phyloP scores from a whole-genome alignment of 2,888 invertebrate genomes.

The Dicranocentrus wangi region DNA sequence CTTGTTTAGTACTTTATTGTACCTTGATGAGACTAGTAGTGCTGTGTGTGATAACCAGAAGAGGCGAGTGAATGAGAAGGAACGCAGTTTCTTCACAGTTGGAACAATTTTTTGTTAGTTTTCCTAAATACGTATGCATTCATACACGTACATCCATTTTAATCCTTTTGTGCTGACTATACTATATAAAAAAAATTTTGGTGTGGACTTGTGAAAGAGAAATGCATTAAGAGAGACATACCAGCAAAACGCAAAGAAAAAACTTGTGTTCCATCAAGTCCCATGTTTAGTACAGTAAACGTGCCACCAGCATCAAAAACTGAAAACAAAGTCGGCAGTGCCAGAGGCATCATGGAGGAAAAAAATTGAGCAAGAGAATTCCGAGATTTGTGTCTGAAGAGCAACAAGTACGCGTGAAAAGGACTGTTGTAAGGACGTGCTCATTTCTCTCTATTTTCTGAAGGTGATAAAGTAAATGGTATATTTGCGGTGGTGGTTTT shows the following conservation, averaged over 20 bases:
- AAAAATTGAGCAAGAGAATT: slow-evolving; percentile 10
- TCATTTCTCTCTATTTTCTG: slow-evolving; percentile 2
- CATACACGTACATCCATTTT: slow-evolving; percentile 8
- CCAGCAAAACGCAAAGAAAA: neutral
- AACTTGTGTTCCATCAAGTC: neutral
- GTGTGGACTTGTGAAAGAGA: slow-evolving; percentile 1
- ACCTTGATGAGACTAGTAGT: slow-evolving; percentile 8
- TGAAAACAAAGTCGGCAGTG: neutral
- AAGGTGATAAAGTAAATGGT: slow-evolving; percentile 9
- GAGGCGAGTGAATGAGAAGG: neutral
- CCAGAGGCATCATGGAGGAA: slow-evolving; percentile 12
- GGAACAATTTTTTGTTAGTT: neutral
- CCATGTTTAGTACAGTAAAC: slow-evolving; percentile 1
- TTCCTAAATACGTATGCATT: neutral
- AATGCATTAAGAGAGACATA: neutral
- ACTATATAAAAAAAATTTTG: neutral
- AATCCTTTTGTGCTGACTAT: neutral
- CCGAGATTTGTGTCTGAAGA: neutral
- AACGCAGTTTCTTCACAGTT: neutral
- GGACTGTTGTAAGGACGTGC: neutral
- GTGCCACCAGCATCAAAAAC: neutral
- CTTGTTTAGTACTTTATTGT: slow-evolving; percentile 1
- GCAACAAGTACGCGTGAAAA: slow-evolving; percentile 12
- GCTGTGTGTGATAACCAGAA: neutral
- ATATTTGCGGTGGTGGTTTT: neutral